A percentile compares a stretch with the other conserved stretches of the same genome.
phyloP scores from a whole-genome alignment of 2,797 vertebrate genomes.

The Sebastes baramenuke region DNA sequence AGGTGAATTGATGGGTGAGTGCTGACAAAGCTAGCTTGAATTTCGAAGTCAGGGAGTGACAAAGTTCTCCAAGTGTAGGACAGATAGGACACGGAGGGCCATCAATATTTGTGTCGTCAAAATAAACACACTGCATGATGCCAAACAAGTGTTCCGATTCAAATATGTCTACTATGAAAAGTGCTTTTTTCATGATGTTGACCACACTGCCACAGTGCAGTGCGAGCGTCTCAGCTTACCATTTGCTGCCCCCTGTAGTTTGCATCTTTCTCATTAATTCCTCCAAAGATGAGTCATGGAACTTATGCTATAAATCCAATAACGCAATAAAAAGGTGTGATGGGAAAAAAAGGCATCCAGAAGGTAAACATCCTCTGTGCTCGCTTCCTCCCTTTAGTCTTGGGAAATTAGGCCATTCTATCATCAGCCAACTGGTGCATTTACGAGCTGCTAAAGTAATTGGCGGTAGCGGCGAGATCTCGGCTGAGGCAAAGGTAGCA shows the following conservation, averaged over 20 bases:
- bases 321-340: slow-evolving; percentile 51
- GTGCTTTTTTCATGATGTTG: neutral
- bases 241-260: slow-evolving; percentile 89
- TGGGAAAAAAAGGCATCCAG: slow-evolving; percentile 49
- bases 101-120: slow-evolving; percentile 26
- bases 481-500: slow-evolving; percentile 58
- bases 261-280: slow-evolving; percentile 37
- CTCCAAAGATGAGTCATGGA: slow-evolving; percentile 54
- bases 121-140: neutral
- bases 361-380: slow-evolving; percentile 62
- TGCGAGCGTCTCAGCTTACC: slow-evolving; percentile 59
- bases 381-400: slow-evolving; percentile 57
- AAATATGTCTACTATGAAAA: neutral
- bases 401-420: slow-evolving; percentile 63
- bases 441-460: slow-evolving; percentile 69
- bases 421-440: slow-evolving; percentile 68
- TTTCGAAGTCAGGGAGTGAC: slow-evolving; percentile 50
- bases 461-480: slow-evolving; percentile 46
- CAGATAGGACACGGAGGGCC: slow-evolving; percentile 21
- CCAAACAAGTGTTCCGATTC: neutral
- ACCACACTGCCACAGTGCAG: neutral
- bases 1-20: slow-evolving; percentile 63
- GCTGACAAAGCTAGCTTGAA: slow-evolving; percentile 64
- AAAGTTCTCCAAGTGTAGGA: slow-evolving; percentile 47
- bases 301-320: slow-evolving; percentile 46